Conservation (phyloP, 2,113 vertebrate species). For the Megaptera novaeangliae region DNA sequence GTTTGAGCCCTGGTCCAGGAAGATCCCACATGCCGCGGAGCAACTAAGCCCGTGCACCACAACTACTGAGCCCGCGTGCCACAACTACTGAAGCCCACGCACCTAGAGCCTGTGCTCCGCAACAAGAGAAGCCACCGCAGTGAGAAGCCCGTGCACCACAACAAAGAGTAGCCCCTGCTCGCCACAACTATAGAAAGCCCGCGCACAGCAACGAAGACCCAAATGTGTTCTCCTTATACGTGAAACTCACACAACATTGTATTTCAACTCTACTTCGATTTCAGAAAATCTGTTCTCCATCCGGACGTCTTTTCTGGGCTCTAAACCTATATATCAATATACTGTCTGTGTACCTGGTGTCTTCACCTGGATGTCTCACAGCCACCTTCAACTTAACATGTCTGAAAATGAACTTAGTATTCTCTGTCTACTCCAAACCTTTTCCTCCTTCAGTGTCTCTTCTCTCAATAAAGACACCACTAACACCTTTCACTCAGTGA, state of each 20-base stretch:
- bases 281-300: not conserved
- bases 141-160: no score
- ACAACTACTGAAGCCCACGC: no score
- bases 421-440: not conserved
- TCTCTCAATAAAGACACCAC: not conserved
- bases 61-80: no score
- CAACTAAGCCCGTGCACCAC: accelerated
- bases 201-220: no score
- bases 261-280: not conserved
- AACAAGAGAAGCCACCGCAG: no score
- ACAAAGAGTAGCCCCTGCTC: no score
- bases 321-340: not conserved
- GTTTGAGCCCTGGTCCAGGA: no score
- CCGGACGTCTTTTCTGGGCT: not conserved
- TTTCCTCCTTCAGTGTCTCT: not conserved
- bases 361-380: not conserved
- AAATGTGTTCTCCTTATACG: not conserved
- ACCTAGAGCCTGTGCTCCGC: no score
- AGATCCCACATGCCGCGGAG: no score
- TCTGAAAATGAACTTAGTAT: not conserved
- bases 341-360: not conserved
- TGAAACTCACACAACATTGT: not conserved
- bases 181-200: no score
- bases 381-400: not conserved
- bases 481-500: not conserved